Base-by-base conservation (phyloP, 2,888 invertebrate genomes). In the Nymphalis urticae region DNA sequence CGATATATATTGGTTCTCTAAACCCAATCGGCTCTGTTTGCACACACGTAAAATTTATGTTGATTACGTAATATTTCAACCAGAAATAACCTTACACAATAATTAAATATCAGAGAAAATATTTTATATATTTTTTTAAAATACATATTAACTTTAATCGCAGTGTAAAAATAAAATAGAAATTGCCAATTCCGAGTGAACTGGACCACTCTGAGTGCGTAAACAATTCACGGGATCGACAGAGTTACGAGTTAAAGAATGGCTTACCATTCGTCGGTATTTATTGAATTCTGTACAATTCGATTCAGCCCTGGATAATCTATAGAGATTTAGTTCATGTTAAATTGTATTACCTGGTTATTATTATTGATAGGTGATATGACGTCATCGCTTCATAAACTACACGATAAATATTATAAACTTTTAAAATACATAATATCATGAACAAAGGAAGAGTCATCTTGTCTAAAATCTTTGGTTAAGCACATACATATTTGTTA, bases 191-290 rank as follows among this genome's bases (percentile, higher is more conserved):
- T 47, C 53, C 58, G 60, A 48, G 17, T 48, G 36, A 19, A 66
- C 19, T 51, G 53, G 47, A 62, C 59, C 66, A 69, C 69, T 69
- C 59, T 17, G 59, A 65, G 47, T 51, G 48, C 9, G 62, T 69
- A 50, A 61, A 42, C 53, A 58, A 58, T 36, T 50, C 50, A 58
- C 42, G 32, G 47, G 42, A 50, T 24, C 56, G 64, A 47, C 36
- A 64, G 64, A 61, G 61, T 61, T 68, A 59, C 51, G 53, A 64
- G 36, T 48, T 50, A 48, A 50, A 50, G 50, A 47, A 17, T 24
- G 58, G 16, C 21, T 50, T 48, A 48, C 65, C 50, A 58, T 50
- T 32, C 27, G 32, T 27, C 32, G 13, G 13, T 17, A 17, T 56
- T 24, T 32, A 17, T 24, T 32, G 19, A 17, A 17, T 32, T 24